Conservation (phyloP, 1,140 invertebrate genomes). For the Aleiodes sp. region DNA sequence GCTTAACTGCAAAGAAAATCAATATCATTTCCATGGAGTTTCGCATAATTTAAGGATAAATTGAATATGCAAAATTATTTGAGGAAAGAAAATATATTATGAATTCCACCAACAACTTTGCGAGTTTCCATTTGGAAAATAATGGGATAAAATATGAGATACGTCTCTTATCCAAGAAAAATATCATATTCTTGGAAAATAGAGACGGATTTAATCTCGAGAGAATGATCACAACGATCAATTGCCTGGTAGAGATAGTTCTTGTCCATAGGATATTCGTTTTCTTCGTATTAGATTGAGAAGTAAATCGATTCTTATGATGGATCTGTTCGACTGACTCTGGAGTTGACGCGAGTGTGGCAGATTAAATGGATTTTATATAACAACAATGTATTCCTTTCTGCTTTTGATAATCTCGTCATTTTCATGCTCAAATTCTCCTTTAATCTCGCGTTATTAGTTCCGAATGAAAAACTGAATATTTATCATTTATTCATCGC, state of each 20-base stretch:
- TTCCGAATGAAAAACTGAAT: background rate
- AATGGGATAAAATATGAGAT: background rate
- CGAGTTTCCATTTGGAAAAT: too few species aligned
- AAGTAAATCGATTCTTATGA: background rate
- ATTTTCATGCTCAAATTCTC: background rate
- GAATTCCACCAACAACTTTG: too few species aligned
- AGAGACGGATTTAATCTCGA: slow-evolving; percentile 12
- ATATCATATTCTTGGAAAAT: slow-evolving; percentile 5
- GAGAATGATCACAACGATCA: slow-evolving; percentile 9
- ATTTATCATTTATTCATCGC: background rate
- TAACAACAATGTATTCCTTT: background rate
- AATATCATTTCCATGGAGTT: too few species aligned
- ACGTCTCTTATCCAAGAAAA: background rate
- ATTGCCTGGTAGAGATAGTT: background rate
- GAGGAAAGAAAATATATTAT: too few species aligned
- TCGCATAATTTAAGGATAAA: too few species aligned
- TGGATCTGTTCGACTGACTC: background rate
- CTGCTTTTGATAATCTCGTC: background rate
- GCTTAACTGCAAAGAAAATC: too few species aligned
- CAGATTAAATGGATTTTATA: background rate
- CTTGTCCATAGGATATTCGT: background rate
- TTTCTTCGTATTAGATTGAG: background rate
- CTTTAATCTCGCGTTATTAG: too few species aligned
- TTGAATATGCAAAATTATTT: too few species aligned
- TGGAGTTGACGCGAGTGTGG: background rate